Percentiles rank a stretch among this genome's conserved stretches.
phyloP scores from a whole-genome alignment of 2,797 vertebrate genomes.

The Enteromius unitaeniatus region DNA sequence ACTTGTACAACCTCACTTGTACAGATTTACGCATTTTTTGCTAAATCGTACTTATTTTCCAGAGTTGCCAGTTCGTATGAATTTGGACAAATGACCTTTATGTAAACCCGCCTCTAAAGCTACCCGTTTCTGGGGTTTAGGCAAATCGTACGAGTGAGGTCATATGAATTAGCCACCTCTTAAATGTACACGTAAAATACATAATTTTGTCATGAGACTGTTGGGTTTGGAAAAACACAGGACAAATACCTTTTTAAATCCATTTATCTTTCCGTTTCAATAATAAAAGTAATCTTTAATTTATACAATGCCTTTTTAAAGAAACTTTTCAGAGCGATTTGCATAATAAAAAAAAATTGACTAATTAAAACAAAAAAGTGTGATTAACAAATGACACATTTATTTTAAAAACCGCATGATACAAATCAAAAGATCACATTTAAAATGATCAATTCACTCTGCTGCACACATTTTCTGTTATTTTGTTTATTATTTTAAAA shows the following conservation, averaged over 20 bases:
- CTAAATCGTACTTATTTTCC: no score
- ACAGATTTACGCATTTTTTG: no score
- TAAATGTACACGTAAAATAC: no score
- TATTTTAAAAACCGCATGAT: neutral
- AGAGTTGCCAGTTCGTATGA: no score
- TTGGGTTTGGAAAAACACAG: neutral
- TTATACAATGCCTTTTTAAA: neutral
- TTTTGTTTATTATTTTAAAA: neutral
- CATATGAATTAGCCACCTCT: no score
- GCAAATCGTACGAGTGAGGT: no score
- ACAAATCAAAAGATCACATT: neutral
- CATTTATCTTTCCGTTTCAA: neutral
- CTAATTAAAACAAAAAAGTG: neutral
- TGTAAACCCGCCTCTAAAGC: no score
- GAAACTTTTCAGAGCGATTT: neutral
- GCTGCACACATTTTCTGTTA: neutral
- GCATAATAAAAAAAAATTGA: neutral
- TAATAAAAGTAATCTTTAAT: neutral
- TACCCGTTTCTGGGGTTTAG: no score
- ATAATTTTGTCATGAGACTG: no score
- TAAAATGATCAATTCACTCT: neutral
- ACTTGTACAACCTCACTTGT: no score
- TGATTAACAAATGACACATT: neutral
- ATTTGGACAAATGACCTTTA: no score
- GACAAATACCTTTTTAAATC: neutral